phyloP scores from a whole-genome alignment of 2,113 vertebrate species.

The Bubalus kerabau region DNA sequence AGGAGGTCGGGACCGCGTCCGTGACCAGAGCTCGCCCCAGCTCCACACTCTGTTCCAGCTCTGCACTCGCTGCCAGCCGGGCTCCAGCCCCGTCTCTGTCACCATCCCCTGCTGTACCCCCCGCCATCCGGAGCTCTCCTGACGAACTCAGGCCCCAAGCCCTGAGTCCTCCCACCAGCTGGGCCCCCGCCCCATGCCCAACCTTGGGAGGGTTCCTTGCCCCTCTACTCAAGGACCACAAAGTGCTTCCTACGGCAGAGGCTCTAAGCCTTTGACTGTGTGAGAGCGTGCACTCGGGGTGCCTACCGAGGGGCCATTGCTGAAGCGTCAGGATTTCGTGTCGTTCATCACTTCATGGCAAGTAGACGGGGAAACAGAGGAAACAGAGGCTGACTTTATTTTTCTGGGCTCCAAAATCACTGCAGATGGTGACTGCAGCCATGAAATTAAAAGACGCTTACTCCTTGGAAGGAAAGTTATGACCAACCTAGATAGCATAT shows the following conservation, averaged over 20 bases:
- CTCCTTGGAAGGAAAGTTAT: no score
- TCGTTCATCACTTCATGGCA: no score
- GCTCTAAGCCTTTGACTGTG: neutral
- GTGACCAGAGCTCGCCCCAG: neutral
- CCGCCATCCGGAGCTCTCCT: fast-evolving
- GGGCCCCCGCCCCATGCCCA: neutral
- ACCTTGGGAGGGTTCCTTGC: neutral
- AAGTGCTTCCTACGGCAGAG: neutral
- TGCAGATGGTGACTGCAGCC: no score
- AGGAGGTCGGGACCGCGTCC: neutral
- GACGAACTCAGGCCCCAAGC: neutral
- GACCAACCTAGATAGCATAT: no score
- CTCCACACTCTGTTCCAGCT: fast-evolving
- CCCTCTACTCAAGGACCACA: neutral
- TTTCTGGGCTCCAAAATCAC: no score
- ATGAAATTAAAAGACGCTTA: no score
- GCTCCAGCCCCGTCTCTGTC: fast-evolving
- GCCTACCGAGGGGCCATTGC: neutral
- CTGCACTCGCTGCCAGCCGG: neutral
- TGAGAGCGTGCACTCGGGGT: fast-evolving
- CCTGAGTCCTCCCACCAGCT: neutral
- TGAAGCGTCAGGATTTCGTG: neutral
- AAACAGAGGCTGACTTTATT: no score
- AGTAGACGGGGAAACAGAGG: no score
- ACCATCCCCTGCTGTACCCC: no score